Base-by-base conservation (phyloP, 2,888 invertebrate genomes). In the Anticlea derivata region DNA sequence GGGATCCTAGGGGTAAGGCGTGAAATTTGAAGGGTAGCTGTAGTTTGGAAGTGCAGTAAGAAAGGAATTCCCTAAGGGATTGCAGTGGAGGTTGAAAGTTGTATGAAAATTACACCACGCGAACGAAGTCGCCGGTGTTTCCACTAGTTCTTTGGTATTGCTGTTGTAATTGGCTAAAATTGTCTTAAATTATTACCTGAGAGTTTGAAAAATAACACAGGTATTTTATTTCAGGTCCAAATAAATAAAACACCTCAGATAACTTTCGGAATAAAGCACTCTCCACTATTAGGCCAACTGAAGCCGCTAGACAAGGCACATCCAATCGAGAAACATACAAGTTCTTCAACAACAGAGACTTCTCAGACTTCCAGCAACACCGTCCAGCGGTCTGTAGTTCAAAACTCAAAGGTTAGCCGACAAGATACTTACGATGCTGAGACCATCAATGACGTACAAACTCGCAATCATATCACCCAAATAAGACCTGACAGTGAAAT, bases 231-330 rank as follows among this genome's bases (percentile, higher is more conserved):
- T 34, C 68, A 90, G 90, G 86, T 86, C 63, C 84, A 83, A 60
- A 50, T 80, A 3, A 83, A 60, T 49, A 85, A 70, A 63, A 80
- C 85, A 8, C 88, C 86, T 13, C 86, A 88, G 60, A 90, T 90
- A 68, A 95, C 95, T 57, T 97, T 97, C 72, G 97, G 97, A 61
- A 97, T 97, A 68, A 95, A 95, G 80, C 97, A 97, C 83, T 97
- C 96, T n/a, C 95, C 93, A 10, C 94, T 94, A 69, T 91, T 93
- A 61, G 93, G 93, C 8, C 91, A 92, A 61, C 65, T 91, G 10
- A 88, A 77, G 66, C 83, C 80, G 5, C 71, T 86, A 31, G 66
- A 80, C 8, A 65, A 76, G 7, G 56, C 65, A 35, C 70, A 63
- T 17, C 44, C 70, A 3, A 52, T 50, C 23, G 69, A 75, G 27